phyloP scores from a whole-genome alignment of 2,797 vertebrate genomes.

The Sebastes vulpes region DNA sequence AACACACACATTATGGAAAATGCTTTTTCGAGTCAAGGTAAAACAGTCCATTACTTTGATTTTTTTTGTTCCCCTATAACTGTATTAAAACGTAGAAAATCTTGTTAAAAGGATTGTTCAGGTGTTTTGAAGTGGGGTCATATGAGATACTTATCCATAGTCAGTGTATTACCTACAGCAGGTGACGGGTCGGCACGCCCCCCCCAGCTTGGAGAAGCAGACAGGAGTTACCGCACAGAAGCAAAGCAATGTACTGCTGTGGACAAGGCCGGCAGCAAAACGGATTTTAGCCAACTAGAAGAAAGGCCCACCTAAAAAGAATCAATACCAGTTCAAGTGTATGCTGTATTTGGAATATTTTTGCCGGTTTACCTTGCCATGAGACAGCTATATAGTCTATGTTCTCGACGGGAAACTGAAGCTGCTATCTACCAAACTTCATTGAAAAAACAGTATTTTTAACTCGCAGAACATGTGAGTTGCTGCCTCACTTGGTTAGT shows the following conservation, averaged over 20 bases:
- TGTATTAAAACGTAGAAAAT: not conserved
- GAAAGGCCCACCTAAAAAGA: accelerated
- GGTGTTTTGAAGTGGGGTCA: not conserved
- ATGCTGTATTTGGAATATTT: too few relatives aligned
- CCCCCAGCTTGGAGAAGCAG: not conserved
- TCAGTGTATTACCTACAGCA: not conserved
- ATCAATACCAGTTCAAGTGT: too few relatives aligned
- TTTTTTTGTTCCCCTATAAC: not conserved
- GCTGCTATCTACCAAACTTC: accelerated
- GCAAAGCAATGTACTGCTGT: too few relatives aligned
- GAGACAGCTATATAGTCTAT: too few relatives aligned
- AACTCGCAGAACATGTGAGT: too few relatives aligned
- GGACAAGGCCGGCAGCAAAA: too few relatives aligned
- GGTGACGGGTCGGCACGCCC: not conserved
- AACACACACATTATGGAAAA: not conserved
- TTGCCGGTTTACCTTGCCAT: too few relatives aligned
- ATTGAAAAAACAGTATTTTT: too few relatives aligned
- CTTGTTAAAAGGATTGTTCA: not conserved
- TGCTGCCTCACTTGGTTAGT: too few relatives aligned
- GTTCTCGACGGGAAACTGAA: too few relatives aligned
- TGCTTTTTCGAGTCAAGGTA: not conserved
- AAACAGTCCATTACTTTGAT: not conserved
- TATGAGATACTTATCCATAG: not conserved
- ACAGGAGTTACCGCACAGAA: too few relatives aligned
- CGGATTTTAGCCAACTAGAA: too few relatives aligned